Evolutionary conservation across 1,140 invertebrate species (phyloP).

Genomic region (Aplysia californica): DNA sequence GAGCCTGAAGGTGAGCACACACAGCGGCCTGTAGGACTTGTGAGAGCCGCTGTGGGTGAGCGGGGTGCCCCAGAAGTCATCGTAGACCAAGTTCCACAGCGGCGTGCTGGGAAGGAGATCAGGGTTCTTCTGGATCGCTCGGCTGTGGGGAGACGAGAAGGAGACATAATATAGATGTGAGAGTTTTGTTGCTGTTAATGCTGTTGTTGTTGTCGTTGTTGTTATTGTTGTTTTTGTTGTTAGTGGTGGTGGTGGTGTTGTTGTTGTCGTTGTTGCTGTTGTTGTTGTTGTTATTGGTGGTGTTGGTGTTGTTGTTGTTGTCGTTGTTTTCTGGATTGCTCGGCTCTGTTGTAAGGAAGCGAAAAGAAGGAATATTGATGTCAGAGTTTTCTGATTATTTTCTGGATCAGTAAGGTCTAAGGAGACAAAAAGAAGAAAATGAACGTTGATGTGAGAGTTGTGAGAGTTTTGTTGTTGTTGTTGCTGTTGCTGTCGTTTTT

Average conservation of each 20-base stretch:
- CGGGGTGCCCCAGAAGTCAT: constrained; percentile 98
- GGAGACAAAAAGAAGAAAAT: neutral
- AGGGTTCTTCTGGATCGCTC: constrained; percentile 93
- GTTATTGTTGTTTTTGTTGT: no score
- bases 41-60: constrained; percentile 91
- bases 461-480: no score
- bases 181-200: no score
- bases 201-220: neutral
- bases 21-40: constrained; percentile 95
- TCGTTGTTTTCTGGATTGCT: no score
- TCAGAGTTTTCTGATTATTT: no score
- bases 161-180: neutral
- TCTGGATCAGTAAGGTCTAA: neutral
- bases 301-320: no score
- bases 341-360: neutral
- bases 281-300: no score
- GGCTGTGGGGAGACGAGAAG: constrained; percentile 52
- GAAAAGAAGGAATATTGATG: neutral
- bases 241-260: no score
- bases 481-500: no score
- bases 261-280: no score
- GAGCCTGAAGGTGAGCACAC: constrained; percentile 91
- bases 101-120: constrained; percentile 92
- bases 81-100: constrained; percentile 89
- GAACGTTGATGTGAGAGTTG: no score